Base-by-base conservation (phyloP, 2,888 invertebrate species). In the Zhuqinia jingwanae region DNA sequence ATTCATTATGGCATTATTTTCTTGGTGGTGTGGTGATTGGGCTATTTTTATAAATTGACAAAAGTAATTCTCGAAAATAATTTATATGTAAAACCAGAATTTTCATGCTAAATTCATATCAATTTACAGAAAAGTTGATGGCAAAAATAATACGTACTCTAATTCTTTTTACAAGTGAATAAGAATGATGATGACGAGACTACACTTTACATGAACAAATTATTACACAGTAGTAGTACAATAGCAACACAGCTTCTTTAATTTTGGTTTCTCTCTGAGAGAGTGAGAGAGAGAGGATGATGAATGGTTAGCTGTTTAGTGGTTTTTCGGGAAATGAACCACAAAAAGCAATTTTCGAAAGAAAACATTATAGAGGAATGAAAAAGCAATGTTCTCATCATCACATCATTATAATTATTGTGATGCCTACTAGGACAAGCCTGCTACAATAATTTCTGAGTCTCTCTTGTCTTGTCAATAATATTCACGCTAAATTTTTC, bases 301-400 rank as follows among this genome's bases (percentile, higher is more conserved):
- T 79, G 53, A 63, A 53, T 80, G 73, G 83, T 76, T 83, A 82
- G 63, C 83, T 83, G 83, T 58, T 85, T 79, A 78, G 85, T 73
- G 84, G 84, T 85, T 85, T 85, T 70, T 45, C 45, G 68, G 56
- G 78, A 73, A 60, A 73, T 53, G 58, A 77, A 81, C 86, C 81
- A 80, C 80, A 85, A 75, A 79, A 75, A 60, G 70, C 75, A 79
- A 85, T 85, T 85, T 85, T 56, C 25, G 58, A 73, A 68, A 85
- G 56, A 17, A 10, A 36, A 27, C 22, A 13, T 27, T 25, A 27
- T 22, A 27, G 30, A 45, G 60, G 8, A 11, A 25, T n/a, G 10
- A 42, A 17, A 17, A 65, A 30, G 13, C n/a, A 73, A 1, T 27
- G 25, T 22, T 8, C 50, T 3, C 42, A 42, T 45, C 68, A 42